Conservation (phyloP, 2,888 invertebrate species). For the Euzophera pinguis region DNA sequence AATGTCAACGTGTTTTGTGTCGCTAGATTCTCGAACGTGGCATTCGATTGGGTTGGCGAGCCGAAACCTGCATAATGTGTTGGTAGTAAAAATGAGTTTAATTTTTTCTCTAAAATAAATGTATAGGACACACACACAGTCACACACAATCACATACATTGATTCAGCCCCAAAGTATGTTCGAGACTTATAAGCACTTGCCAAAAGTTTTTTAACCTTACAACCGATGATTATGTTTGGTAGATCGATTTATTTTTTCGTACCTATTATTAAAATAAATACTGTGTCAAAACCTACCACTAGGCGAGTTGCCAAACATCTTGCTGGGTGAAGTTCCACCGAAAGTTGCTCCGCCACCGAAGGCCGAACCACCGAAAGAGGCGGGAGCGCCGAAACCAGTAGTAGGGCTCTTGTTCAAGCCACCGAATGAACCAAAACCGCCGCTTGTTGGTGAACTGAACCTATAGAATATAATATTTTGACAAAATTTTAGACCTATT, state of each 20-base stretch:
- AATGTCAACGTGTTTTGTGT: conserved; percentile 82
- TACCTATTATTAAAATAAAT: too few relatives aligned
- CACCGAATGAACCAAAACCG: conserved; percentile 50
- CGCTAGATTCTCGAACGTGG: conserved; percentile 82
- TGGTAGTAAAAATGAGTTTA: too few relatives aligned
- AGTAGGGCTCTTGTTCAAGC: conserved; percentile 62
- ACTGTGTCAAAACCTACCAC: conserved; percentile 20
- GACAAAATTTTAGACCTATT: too few relatives aligned
- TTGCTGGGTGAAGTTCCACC: conserved; percentile 62
- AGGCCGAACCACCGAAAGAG: conserved; percentile 72
- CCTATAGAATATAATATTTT: conserved; percentile 32
- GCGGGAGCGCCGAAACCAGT: conserved; percentile 64
- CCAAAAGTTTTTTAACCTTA: too few relatives aligned
- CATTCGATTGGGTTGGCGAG: conserved; percentile 70
- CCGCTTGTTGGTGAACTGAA: conserved; percentile 45
- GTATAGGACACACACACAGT: too few relatives aligned
- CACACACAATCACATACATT: too few relatives aligned
- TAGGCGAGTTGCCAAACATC: conserved; percentile 53
- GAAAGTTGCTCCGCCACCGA: conserved; percentile 63
- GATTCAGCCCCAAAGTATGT: too few relatives aligned
- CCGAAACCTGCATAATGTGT: conserved; percentile 71
- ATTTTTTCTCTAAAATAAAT: too few relatives aligned
- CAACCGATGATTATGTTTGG: too few relatives aligned
- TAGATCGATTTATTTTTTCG: too few relatives aligned
- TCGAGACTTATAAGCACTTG: too few relatives aligned